Percentiles rank a stretch among this genome's conserved stretches.
phyloP scores from a whole-genome alignment of 2,888 invertebrate species.

The Zele albiditarsus region DNA sequence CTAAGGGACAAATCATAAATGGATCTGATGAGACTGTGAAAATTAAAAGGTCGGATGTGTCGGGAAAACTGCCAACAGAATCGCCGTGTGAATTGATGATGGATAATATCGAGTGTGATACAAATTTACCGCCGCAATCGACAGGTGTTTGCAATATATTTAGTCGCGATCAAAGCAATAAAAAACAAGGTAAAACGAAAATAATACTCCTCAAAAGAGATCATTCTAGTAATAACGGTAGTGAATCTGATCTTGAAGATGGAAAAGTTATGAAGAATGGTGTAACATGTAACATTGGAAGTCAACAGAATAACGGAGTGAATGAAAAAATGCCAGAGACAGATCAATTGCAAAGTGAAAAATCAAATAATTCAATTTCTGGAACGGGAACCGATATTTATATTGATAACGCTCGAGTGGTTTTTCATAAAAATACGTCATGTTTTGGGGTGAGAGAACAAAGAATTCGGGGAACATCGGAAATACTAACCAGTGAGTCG shows the following conservation, averaged over 20 bases:
- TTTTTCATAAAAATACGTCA: constrained; percentile 15
- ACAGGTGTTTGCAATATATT: not conserved
- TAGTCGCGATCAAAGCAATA: not conserved
- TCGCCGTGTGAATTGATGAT: not conserved
- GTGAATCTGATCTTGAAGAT: constrained; percentile 31
- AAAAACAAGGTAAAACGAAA: constrained; percentile 41
- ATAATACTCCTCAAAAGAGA: constrained; percentile 53
- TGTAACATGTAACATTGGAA: constrained; percentile 26
- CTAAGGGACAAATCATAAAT: constrained; percentile 40
- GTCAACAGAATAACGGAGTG: constrained; percentile 16
- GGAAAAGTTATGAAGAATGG: constrained; percentile 41
- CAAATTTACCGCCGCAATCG: not conserved
- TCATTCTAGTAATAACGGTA: constrained; percentile 43
- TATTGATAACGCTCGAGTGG: constrained; percentile 28
- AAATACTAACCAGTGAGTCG: constrained; percentile 43
- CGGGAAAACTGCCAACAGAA: constrained; percentile 34
- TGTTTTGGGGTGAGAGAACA: constrained; percentile 26
- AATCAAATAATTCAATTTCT: not conserved
- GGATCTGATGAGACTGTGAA: constrained; percentile 40
- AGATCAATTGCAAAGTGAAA: not conserved
- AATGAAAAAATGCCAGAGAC: not conserved
- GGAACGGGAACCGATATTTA: constrained; percentile 36
- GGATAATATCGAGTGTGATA: not conserved
- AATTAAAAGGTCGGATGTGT: constrained; percentile 37
- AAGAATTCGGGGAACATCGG: constrained; percentile 31